Percentiles rank a stretch among this genome's conserved stretches.
These are phyloP conservation scores for Dendrolimus punctatus DNA, from an alignment of 1,140 invertebrate genomes.

Conservation along the genomic window DNA sequence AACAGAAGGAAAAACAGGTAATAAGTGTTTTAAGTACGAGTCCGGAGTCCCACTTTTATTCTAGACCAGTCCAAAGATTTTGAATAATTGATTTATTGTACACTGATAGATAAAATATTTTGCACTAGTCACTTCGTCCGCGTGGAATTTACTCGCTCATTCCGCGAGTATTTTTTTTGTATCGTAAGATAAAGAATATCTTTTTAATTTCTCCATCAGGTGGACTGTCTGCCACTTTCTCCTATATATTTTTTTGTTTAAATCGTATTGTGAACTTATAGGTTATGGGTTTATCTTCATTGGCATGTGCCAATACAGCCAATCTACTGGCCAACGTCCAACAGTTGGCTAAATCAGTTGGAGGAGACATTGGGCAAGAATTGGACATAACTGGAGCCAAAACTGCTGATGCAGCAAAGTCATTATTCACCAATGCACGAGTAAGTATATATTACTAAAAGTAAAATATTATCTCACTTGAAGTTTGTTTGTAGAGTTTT, in stretches of 20 bases:
- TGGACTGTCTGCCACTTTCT: too few relatives aligned
- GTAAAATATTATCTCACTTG: slow-evolving; percentile 3
- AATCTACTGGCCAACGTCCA: slow-evolving; percentile 16
- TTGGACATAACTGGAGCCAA: slow-evolving; percentile 14
- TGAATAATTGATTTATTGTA: too few relatives aligned
- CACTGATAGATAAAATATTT: too few relatives aligned
- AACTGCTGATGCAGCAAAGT: slow-evolving; percentile 21
- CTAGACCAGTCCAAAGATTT: too few relatives aligned
- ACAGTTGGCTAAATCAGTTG: slow-evolving; percentile 13
- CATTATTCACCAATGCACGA: slow-evolving; percentile 22
- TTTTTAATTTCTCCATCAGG: too few relatives aligned
- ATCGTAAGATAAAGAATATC: too few relatives aligned
- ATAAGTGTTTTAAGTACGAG: not conserved
- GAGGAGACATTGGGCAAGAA: slow-evolving; percentile 2
- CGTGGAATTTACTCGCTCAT: too few relatives aligned
- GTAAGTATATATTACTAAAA: slow-evolving; percentile 8
- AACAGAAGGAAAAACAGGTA: slow-evolving; percentile 1
- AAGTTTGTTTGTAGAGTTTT: too few relatives aligned
- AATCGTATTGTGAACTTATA: slow-evolving; percentile 3
- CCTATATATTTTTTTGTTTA: too few relatives aligned
- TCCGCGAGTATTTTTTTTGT: too few relatives aligned
- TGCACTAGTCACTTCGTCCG: too few relatives aligned
- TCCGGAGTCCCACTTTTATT: too few relatives aligned
- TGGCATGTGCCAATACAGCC: slow-evolving; percentile 15
- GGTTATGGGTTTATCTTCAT: slow-evolving; percentile 17